These are phyloP conservation scores for Lophochroa leadbeateri DNA, from an alignment of 2,113 vertebrate genomes.

Conservation along the genomic window DNA sequence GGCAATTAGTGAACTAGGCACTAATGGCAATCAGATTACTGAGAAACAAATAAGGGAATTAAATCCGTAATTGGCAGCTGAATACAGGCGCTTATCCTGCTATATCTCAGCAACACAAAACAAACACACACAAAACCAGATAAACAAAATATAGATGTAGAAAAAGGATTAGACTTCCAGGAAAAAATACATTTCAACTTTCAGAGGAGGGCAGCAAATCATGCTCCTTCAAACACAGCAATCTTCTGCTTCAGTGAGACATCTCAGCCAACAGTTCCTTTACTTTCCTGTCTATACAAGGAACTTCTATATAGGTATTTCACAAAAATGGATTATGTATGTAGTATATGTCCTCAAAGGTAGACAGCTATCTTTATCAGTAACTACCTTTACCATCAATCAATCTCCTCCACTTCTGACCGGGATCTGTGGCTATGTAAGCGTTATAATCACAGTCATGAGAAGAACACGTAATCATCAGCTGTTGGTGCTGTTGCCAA, in stretches of 20 bases:
- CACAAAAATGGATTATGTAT: neutral
- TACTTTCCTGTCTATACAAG: neutral
- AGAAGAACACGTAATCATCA: neutral
- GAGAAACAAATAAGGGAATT: slow-evolving; percentile 26
- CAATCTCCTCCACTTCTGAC: neutral
- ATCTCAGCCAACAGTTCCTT: neutral
- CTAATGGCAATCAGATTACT: slow-evolving; percentile 12
- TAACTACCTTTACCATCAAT: neutral
- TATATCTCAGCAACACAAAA: neutral
- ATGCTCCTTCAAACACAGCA: neutral
- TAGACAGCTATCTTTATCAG: neutral
- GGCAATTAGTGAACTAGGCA: neutral
- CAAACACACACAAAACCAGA: neutral
- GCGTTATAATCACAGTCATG: neutral
- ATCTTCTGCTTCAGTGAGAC: neutral
- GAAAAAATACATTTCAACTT: neutral
- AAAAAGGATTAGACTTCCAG: neutral
- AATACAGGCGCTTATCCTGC: neutral
- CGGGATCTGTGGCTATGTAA: neutral
- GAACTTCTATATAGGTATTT: neutral
- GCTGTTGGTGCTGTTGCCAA: neutral
- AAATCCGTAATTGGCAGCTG: neutral
- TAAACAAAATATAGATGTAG: neutral
- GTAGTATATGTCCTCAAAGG: neutral
- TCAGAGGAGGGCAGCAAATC: neutral